phyloP scores from a whole-genome alignment of 2,888 invertebrate species.

The Linnaemya tessellans region DNA sequence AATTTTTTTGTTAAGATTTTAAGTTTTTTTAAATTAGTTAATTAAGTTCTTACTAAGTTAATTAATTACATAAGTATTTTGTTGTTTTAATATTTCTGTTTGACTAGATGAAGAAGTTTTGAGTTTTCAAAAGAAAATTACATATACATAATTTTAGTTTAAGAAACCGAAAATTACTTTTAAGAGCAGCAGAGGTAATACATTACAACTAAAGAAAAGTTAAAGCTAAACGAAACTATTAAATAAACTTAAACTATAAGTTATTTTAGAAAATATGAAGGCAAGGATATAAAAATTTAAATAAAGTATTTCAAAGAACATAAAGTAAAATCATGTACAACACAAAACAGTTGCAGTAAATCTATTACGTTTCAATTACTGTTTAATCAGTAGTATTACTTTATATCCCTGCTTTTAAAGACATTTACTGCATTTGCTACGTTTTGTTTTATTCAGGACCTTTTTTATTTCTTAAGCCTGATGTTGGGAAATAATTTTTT shows the following conservation, averaged over 20 bases:
- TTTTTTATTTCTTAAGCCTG: slow-evolving; percentile 25
- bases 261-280: background rate
- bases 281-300: background rate
- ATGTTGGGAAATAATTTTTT: background rate
- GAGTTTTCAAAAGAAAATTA: slow-evolving; percentile 22
- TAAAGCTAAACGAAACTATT: slow-evolving; percentile 1
- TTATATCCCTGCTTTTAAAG: slow-evolving; percentile 42
- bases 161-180: slow-evolving; percentile 29
- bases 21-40: slow-evolving; percentile 11
- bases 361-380: background rate
- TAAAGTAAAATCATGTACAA: background rate
- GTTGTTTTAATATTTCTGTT: slow-evolving; percentile 50
- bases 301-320: background rate
- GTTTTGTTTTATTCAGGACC: background rate
- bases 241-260: slow-evolving; percentile 13
- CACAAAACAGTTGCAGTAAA: slow-evolving; percentile 19
- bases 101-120: slow-evolving; percentile 63
- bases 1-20: slow-evolving; percentile 1
- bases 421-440: slow-evolving; percentile 16
- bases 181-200: slow-evolving; percentile 14
- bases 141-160: no score
- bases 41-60: no score
- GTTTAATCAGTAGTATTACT: background rate
- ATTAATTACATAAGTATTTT: slow-evolving; percentile 34
- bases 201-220: background rate